These are phyloP conservation scores for Heteropelma amictum DNA, from an alignment of 2,888 invertebrate genomes.

Conservation along the genomic window DNA sequence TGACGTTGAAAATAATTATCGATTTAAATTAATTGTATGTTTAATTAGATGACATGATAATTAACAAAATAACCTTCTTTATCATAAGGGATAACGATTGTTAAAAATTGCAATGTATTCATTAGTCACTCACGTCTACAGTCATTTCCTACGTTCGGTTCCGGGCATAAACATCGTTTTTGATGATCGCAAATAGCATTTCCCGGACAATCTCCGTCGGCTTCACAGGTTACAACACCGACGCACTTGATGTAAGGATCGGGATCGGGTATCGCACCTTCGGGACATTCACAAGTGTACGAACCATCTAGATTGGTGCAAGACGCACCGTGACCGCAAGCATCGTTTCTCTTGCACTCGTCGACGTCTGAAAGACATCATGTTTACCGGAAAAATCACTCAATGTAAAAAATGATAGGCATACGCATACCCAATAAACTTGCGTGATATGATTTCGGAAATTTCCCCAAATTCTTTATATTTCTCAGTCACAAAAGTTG, in stretches of 20 bases:
- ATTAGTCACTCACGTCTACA: slow-evolving; percentile 89
- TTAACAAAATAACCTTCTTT: neutral
- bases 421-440: no score
- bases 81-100: neutral
- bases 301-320: slow-evolving; percentile 89
- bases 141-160: slow-evolving; percentile 94
- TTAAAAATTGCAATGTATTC: neutral
- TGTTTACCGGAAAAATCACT: no score
- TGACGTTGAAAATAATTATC: no score
- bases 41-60: no score
- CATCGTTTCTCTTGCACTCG: slow-evolving; percentile 86
- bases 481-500: no score
- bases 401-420: no score
- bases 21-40: neutral
- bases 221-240: slow-evolving; percentile 88
- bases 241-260: slow-evolving; percentile 90
- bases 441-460: no score
- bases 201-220: slow-evolving; percentile 90
- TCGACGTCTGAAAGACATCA: slow-evolving; percentile 87
- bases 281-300: slow-evolving; percentile 89
- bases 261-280: slow-evolving; percentile 89
- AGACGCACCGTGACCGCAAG: slow-evolving; percentile 89
- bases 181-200: slow-evolving; percentile 91
- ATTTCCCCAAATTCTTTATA: no score
- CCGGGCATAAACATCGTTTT: slow-evolving; percentile 91